Evolutionary conservation across 2,113 vertebrate genomes (phyloP).

Genomic region (Saguinus midas): DNA sequence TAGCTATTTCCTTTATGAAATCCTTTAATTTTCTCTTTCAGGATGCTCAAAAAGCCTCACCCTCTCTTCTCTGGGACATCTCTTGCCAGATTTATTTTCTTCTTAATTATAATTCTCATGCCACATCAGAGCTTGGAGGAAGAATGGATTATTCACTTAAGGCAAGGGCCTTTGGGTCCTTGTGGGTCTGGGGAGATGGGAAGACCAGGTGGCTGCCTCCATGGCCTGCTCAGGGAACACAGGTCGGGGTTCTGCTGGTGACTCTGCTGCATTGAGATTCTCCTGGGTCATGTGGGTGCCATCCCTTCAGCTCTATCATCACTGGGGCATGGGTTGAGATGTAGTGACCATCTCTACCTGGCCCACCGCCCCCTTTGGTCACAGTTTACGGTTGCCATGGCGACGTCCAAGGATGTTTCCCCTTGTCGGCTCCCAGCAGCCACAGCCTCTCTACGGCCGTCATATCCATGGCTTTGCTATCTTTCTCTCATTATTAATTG

Average conservation of each 20-base stretch:
- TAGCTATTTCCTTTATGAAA: background rate
- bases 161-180: background rate
- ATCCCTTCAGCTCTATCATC: background rate
- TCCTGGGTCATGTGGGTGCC: background rate
- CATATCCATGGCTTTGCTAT: constrained; percentile 36
- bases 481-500: constrained; percentile 47
- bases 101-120: background rate
- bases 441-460: constrained; percentile 28
- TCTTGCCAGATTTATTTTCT: background rate
- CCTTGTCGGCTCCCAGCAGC: background rate
- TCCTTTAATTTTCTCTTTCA: background rate
- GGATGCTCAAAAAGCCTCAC: background rate
- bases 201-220: background rate
- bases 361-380: background rate
- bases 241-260: background rate
- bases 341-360: constrained; percentile 42
- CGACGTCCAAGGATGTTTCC: background rate
- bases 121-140: background rate
- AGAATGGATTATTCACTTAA: background rate
- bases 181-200: rapidly evolving
- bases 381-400: constrained; percentile 42
- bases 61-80: background rate
- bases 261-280: rapidly evolving
- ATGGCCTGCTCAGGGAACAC: background rate
- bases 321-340: background rate